Evolutionary conservation across 2,797 vertebrate genomes (phyloP).

Genomic region (Acanthurus lineatus): DNA sequence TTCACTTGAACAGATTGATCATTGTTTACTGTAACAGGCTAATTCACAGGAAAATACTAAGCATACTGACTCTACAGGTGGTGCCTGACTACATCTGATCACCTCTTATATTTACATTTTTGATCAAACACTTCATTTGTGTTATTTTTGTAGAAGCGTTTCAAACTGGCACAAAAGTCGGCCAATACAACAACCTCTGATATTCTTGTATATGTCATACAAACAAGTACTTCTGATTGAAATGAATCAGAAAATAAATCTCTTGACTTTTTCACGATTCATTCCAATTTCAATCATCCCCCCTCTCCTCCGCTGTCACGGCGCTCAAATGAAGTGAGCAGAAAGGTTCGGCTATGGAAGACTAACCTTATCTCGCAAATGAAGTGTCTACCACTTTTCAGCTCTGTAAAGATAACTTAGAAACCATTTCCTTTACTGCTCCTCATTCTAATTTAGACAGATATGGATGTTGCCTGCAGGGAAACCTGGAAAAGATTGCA

Average conservation of each 20-base stretch:
- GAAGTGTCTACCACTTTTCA: conserved; percentile 40
- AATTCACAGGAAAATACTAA: conserved; percentile 30
- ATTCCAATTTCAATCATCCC: conserved; percentile 14
- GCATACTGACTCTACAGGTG: conserved; percentile 1
- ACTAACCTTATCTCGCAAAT: conserved; percentile 63
- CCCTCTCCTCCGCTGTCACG: conserved; percentile 15
- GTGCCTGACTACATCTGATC: conserved; percentile 27
- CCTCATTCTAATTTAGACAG: conserved; percentile 51
- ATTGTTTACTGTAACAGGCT: conserved; percentile 27
- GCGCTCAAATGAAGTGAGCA: conserved; percentile 25
- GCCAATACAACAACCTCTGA: conserved; percentile 12
- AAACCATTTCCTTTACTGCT: conserved; percentile 35
- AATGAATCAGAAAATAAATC: background rate
- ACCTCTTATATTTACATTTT: conserved; percentile 19
- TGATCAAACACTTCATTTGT: conserved; percentile 17
- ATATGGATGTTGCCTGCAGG: conserved; percentile 29
- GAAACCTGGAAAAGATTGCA: conserved; percentile 30
- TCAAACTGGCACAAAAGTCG: background rate
- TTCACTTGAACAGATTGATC: conserved; percentile 45
- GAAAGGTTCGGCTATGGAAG: conserved; percentile 36
- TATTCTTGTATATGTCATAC: background rate
- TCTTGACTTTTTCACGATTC: background rate
- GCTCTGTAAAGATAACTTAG: conserved; percentile 39
- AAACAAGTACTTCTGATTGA: background rate
- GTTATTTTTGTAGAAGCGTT: conserved; percentile 8